These are phyloP conservation scores for Sebastes minor DNA, from an alignment of 2,797 vertebrate species.

Conservation along the genomic window DNA sequence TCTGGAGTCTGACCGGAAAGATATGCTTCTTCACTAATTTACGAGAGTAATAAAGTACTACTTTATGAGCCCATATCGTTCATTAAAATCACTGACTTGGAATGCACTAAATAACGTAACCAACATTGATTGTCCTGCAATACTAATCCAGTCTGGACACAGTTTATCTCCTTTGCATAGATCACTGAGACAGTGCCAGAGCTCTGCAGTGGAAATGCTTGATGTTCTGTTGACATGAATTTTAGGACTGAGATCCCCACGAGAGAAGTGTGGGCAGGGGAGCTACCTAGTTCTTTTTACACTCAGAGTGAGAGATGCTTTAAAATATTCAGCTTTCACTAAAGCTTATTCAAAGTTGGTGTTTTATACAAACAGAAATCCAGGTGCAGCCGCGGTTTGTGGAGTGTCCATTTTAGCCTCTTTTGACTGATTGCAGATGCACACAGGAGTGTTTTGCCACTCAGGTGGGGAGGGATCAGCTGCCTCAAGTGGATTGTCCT, in stretches of 20 bases:
- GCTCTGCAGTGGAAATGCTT: conserved; percentile 14
- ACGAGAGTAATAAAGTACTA: conserved; percentile 43
- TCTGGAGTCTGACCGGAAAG: conserved; percentile 13
- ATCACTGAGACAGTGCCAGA: conserved; percentile 17
- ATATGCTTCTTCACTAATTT: conserved; percentile 40
- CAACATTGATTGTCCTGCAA: conserved; percentile 45
- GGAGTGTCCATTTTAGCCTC: not conserved
- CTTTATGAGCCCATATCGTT: conserved; percentile 51
- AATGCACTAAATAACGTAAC: conserved; percentile 50
- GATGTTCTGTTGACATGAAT: conserved; percentile 13
- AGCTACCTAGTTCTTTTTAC: not conserved
- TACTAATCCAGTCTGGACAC: conserved; percentile 29
- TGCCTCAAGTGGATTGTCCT: not conserved
- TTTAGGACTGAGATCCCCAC: not conserved
- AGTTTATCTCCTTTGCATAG: conserved; percentile 33
- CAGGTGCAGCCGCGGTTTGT: not conserved
- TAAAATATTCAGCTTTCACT: conserved; percentile 9
- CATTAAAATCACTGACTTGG: conserved; percentile 55
- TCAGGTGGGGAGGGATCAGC: not conserved
- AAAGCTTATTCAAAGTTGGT: not conserved
- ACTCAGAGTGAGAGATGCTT: not conserved
- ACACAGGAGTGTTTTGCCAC: not conserved
- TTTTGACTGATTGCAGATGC: not conserved
- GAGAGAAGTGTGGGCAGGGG: not conserved
- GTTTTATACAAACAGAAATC: not conserved